Base-by-base conservation (phyloP, 2,113 vertebrate species). In the Scopus umbretta region DNA sequence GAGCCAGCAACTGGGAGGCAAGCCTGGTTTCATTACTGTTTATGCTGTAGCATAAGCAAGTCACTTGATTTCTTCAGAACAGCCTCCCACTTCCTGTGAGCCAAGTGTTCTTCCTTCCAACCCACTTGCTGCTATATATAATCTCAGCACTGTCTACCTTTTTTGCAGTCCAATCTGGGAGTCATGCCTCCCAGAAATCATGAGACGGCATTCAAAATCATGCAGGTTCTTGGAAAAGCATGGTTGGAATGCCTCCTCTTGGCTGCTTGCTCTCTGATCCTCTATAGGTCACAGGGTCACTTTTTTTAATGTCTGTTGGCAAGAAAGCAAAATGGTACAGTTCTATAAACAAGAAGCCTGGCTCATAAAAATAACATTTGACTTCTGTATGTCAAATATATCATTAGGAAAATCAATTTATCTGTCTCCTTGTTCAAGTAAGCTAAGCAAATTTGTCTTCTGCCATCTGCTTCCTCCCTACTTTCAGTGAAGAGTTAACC, bases 91-190 rank as follows among this genome's bases (percentile, higher is more conserved):
- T 91, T 55, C 8, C 25, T 72, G 79, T 27, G 58, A 94, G 85
- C 90, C 90, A 30, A 86, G 72, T 34, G 56, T 53, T 87, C 94
- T 66, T 96, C 93, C 91, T 58, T 78, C 80, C 93, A 89, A 23
- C 96, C 93, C 91, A 94, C 96, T 73, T 42, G 73, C 75, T 83
- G 80, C 95, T 95, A 95, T 89, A 89, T 81, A 65, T 96, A 97
- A 91, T 45, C 63, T 55, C 42, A 27, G 89, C 3, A 2, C 68
- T 61, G 70, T 91, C 95, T 91, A 89, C 94, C 94, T 94, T 87
- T 52, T 53, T 32, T 70, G 86, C 86, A 96, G 91, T 20, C 59
- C 4, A 13, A 55, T 47, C 58, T n/a, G 80, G 86, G 86, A 94
- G 88, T 94, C 73, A 26, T 43, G 83, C 91, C 94, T 68, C 92